Percentiles rank a stretch among this genome's conserved stretches.
These are phyloP conservation scores for Pocillopora grandis DNA, from an alignment of 92 coral and sea anemone genomes.

Conservation along the genomic window DNA sequence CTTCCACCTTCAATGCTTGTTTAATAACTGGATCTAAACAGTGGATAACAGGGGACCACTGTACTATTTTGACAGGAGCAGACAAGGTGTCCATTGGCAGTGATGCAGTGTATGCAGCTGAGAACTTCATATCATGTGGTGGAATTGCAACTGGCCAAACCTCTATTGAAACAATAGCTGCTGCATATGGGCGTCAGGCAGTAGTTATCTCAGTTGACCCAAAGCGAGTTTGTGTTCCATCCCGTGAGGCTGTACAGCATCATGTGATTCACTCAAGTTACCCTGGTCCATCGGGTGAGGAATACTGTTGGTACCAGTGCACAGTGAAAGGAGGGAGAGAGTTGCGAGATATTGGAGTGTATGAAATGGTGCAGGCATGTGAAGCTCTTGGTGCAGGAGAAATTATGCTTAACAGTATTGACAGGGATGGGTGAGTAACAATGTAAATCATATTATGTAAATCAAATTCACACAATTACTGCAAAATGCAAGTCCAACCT, in stretches of 20 bases:
- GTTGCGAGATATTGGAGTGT: slow-evolving; percentile 59
- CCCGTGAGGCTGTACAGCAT: slow-evolving; percentile 42
- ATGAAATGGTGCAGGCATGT: slow-evolving; percentile 61
- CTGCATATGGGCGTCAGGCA: slow-evolving; percentile 61
- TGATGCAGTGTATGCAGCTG: slow-evolving; percentile 63
- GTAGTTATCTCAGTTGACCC: slow-evolving; percentile 68
- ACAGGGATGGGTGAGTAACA: slow-evolving; percentile 60
- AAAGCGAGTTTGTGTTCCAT: slow-evolving; percentile 51
- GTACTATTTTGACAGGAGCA: slow-evolving; percentile 45
- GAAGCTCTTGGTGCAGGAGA: slow-evolving; percentile 70
- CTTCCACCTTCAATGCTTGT: too few species aligned
- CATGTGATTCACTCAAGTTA: slow-evolving; percentile 44
- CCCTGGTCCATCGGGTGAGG: slow-evolving; percentile 54
- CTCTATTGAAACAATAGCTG: slow-evolving; percentile 60
- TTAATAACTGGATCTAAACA: neutral
- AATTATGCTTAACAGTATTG: slow-evolving; percentile 60
- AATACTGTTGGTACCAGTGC: slow-evolving; percentile 63
- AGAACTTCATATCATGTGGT: slow-evolving; percentile 50
- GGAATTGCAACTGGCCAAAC: slow-evolving; percentile 50
- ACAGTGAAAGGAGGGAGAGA: slow-evolving; percentile 66
- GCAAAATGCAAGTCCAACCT: too few species aligned
- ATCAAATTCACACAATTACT: too few species aligned
- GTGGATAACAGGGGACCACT: neutral
- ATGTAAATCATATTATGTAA: too few species aligned
- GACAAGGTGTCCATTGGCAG: slow-evolving; percentile 71